These are phyloP conservation scores for Aricia agestis DNA, from an alignment of 1,140 invertebrate genomes.

Conservation along the genomic window DNA sequence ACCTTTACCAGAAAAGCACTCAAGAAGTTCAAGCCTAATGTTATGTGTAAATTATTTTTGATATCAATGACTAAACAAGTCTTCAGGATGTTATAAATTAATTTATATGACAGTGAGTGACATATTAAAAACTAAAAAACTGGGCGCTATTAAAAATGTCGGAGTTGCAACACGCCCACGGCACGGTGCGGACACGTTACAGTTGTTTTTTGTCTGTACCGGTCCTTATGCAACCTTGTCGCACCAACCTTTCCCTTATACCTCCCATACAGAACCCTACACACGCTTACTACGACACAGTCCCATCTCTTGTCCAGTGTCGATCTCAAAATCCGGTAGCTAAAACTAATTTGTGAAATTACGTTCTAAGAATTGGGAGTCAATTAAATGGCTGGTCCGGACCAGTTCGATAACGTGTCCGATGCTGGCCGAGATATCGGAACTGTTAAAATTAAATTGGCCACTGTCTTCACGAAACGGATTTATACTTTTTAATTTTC, in stretches of 20 bases:
- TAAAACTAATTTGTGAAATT: slow-evolving; percentile 75
- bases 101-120: too few species aligned
- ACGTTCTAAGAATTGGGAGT: slow-evolving; percentile 68
- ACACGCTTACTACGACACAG: slow-evolving; percentile 43
- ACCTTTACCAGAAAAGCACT: too few species aligned
- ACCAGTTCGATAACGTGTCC: slow-evolving; percentile 34
- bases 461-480: not conserved
- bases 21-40: too few species aligned
- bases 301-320: slow-evolving; percentile 45
- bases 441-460: slow-evolving; percentile 31
- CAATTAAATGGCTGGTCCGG: slow-evolving; percentile 53
- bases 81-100: too few species aligned
- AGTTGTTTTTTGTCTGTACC: slow-evolving; percentile 48
- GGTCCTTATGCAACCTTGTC: slow-evolving; percentile 47
- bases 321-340: slow-evolving; percentile 69
- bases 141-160: slow-evolving; percentile 3
- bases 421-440: slow-evolving; percentile 15
- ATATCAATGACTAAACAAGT: too few species aligned
- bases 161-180: slow-evolving; percentile 38
- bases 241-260: slow-evolving; percentile 21
- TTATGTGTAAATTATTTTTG: too few species aligned
- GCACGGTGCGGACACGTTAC: slow-evolving; percentile 38
- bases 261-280: slow-evolving; percentile 12
- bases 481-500: not conserved
- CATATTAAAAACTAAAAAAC: not conserved